Evolutionary conservation across 2,113 vertebrate species (phyloP).

Genomic region (rabbit (Oryctolagus cuniculus)): mOryCun1.1 NC_091434.1:96021001-96021500

Average conservation of each 20-base stretch:
- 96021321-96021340: constrained; percentile 48
- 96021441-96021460: constrained; percentile 1
- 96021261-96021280: neutral
- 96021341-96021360: constrained; percentile 67
- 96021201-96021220: constrained; percentile 19
- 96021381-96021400: constrained; percentile 38
- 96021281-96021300: neutral
- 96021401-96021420: neutral
- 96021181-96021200: neutral
- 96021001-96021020: constrained; percentile 82
- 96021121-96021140: neutral
- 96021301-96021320: neutral
- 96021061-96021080: neutral
- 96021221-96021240: neutral
- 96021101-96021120: neutral
- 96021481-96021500: neutral
- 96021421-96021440: neutral
- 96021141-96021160: neutral
- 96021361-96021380: neutral
- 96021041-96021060: constrained; percentile 55
- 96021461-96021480: neutral
- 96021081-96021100: neutral
- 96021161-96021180: constrained; percentile 12
- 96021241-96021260: constrained; percentile 13
- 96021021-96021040: constrained; percentile 75